Percentiles rank a stretch among this genome's conserved stretches.
phyloP scores from a whole-genome alignment of 2,113 vertebrate species.

The Cheilinus undulatus region DNA sequence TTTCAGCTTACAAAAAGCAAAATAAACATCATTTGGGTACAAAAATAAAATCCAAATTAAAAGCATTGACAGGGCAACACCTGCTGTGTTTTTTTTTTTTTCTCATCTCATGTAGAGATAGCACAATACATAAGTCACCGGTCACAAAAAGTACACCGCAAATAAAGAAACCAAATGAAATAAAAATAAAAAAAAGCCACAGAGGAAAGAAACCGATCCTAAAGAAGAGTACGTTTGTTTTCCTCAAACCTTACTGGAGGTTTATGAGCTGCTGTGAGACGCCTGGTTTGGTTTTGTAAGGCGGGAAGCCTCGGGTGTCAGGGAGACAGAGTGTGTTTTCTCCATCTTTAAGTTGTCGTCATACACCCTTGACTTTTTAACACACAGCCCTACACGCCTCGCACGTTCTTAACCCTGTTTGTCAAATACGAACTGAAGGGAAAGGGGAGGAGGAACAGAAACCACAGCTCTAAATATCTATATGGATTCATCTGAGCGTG shows the following conservation, averaged over 20 bases:
- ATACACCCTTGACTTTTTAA: constrained; percentile 42
- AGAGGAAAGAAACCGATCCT: constrained; percentile 64
- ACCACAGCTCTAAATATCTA: constrained; percentile 80
- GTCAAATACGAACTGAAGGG: constrained; percentile 58
- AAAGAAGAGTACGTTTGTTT: constrained; percentile 61
- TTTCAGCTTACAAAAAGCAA: constrained; percentile 74
- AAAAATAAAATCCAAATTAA: constrained; percentile 87
- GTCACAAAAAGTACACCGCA: constrained; percentile 78
- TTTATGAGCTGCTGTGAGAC: constrained; percentile 47
- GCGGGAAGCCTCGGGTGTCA: constrained; percentile 46
- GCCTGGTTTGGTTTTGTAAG: constrained; percentile 31
- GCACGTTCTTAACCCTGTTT: constrained; percentile 46
- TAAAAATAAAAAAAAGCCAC: constrained; percentile 46
- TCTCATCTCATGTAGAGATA: constrained; percentile 65
- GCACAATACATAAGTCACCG: constrained; percentile 79
- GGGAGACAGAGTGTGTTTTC: constrained; percentile 19
- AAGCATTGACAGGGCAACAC: constrained; percentile 54
- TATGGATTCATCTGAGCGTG: constrained; percentile 66
- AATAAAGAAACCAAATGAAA: constrained; percentile 51
- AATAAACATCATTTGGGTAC: constrained; percentile 75
- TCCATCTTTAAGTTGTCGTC: constrained; percentile 28
- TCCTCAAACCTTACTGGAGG: constrained; percentile 60
- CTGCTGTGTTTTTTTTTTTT: constrained; percentile 41
- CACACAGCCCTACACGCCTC: constrained; percentile 31
- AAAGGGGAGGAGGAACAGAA: constrained; percentile 55